These are phyloP conservation scores for Leuctra nigra DNA, from an alignment of 2,888 invertebrate genomes.

Conservation along the genomic window DNA sequence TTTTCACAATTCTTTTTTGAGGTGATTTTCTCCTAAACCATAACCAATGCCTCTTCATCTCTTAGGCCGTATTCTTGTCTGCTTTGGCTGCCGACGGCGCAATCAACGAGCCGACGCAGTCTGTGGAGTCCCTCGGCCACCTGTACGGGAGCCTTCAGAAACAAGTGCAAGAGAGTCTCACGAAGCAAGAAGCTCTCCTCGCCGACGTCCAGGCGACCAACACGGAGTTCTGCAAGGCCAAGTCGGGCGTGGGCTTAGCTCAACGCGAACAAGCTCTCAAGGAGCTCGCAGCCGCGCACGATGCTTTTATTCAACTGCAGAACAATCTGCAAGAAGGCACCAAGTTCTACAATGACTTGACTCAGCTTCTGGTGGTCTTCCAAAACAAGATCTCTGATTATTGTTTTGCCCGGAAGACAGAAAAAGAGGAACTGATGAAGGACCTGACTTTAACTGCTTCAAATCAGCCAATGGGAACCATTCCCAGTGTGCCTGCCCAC, in stretches of 20 bases:
- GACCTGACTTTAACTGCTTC: constrained; percentile 83
- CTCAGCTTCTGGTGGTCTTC: constrained; percentile 86
- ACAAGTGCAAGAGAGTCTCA: constrained; percentile 67
- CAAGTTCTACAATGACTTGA: constrained; percentile 91
- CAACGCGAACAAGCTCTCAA: constrained; percentile 73
- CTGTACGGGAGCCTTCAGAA: constrained; percentile 70
- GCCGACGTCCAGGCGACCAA: constrained; percentile 60
- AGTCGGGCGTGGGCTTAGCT: constrained; percentile 54
- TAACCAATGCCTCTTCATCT: too few relatives aligned
- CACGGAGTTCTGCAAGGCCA: constrained; percentile 53
- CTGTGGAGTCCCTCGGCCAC: constrained; percentile 63
- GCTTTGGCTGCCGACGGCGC: constrained; percentile 71
- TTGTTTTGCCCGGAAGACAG: constrained; percentile 97
- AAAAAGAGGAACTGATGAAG: constrained; percentile 95
- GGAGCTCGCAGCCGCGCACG: constrained; percentile 83
- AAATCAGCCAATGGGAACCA: constrained; percentile 44
- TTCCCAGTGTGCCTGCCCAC: constrained; percentile 33
- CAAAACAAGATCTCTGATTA: constrained; percentile 98
- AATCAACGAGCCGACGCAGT: constrained; percentile 68
- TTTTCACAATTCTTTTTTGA: too few relatives aligned
- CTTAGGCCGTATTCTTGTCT: constrained; percentile 65
- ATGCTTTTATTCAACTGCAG: constrained; percentile 85
- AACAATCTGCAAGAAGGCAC: constrained; percentile 92
- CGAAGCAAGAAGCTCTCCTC: constrained; percentile 62
- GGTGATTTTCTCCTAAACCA: too few relatives aligned